A percentile compares a stretch with the other conserved stretches of the same genome.
Evolutionary conservation across 2,797 vertebrate species (phyloP).

Genomic region (Enteromius thamalakanensis): DNA sequence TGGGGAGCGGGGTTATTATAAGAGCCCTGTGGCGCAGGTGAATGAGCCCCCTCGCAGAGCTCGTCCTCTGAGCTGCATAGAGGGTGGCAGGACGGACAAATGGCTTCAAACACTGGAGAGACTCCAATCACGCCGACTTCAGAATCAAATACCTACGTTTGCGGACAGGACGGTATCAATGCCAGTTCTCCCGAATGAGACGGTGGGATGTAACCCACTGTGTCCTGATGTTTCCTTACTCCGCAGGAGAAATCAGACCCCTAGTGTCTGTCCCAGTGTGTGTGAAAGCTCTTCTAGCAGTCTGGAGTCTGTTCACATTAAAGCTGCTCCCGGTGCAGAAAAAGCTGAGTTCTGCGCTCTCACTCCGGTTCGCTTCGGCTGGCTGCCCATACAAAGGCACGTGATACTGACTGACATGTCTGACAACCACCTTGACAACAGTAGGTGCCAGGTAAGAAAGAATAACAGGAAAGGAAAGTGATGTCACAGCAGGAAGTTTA

Average conservation of each 20-base stretch:
- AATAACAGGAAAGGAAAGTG: not conserved
- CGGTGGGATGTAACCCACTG: conserved; percentile 13
- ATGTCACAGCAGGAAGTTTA: not conserved
- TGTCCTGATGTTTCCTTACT: conserved; percentile 44
- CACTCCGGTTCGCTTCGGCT: conserved; percentile 72
- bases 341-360: conserved; percentile 69
- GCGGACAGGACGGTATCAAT: conserved; percentile 60
- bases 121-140: conserved; percentile 54
- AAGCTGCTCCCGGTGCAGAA: conserved; percentile 65
- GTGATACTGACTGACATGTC: conserved; percentile 58
- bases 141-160: conserved; percentile 51
- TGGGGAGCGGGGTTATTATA: conserved; percentile 71
- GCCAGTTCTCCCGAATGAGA: conserved; percentile 58
- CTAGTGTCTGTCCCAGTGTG: conserved; percentile 62
- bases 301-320: conserved; percentile 72
- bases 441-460: conserved; percentile 68
- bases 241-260: conserved; percentile 54
- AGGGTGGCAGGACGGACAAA: conserved; percentile 69
- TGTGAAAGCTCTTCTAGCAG: conserved; percentile 65
- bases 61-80: conserved; percentile 75
- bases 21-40: conserved; percentile 60
- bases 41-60: conserved; percentile 51
- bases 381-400: conserved; percentile 77
- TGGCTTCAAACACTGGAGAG: conserved; percentile 72
- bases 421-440: conserved; percentile 52